phyloP scores from a whole-genome alignment of 1,140 invertebrate species.

The Nasonia longicornis region DNA sequence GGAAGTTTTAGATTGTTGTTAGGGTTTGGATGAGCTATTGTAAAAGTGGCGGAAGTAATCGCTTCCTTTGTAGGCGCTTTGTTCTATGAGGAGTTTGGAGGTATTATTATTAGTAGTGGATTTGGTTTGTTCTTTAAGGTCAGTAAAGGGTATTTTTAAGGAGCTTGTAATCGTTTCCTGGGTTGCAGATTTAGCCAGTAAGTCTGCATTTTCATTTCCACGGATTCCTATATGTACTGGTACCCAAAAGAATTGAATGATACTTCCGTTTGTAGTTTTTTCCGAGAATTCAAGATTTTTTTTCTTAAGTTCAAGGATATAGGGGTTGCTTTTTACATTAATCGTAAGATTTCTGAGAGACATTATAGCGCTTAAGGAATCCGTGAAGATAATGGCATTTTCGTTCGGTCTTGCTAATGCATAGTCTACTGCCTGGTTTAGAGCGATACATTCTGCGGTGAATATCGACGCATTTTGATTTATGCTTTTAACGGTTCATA shows the following conservation, averaged over 20 bases:
- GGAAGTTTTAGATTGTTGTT: not conserved
- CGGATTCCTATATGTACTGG: conserved; percentile 4
- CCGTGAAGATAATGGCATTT: not conserved
- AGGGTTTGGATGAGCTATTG: not conserved
- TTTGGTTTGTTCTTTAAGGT: not conserved
- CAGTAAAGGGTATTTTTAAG: not conserved
- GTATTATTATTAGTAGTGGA: not conserved
- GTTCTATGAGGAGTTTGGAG: not conserved
- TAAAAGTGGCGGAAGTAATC: not conserved
- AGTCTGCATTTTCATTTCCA: not conserved
- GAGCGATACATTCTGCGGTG: conserved; percentile 24
- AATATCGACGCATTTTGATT: not conserved
- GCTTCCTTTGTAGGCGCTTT: not conserved
- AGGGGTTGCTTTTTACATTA: not conserved
- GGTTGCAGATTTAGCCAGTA: too few relatives aligned
- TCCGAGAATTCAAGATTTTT: too few relatives aligned
- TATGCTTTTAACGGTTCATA: not conserved
- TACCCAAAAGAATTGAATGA: not conserved
- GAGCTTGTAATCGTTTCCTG: not conserved
- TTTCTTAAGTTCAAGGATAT: conserved; percentile 7
- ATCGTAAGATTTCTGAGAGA: not conserved
- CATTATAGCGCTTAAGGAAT: not conserved
- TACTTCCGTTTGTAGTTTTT: not conserved
- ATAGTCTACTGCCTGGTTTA: not conserved
- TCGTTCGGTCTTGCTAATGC: not conserved